Conservation (phyloP, 2,113 vertebrate species). For the Arenaria interpres region DNA sequence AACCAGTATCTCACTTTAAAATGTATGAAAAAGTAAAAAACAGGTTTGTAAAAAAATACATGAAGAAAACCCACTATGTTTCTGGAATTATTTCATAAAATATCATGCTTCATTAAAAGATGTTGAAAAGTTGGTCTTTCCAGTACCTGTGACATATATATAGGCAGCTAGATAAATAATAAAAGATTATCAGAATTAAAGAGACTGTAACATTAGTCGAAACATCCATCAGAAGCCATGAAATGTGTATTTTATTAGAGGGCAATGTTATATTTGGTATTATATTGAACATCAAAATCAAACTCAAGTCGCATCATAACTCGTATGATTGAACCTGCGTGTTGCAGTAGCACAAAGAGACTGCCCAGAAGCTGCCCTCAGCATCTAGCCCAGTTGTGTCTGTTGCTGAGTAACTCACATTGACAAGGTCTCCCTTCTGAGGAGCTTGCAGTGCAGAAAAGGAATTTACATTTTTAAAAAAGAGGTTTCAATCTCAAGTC, state of each 20-base stretch:
- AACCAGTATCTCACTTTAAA: background rate
- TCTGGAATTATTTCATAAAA: background rate
- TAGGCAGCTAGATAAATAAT: background rate
- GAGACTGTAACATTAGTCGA: background rate
- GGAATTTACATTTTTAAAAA: background rate
- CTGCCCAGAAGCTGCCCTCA: background rate
- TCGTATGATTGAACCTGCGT: background rate
- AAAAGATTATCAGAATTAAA: background rate
- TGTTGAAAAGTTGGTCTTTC: background rate
- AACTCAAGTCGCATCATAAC: background rate
- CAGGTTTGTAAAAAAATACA: background rate
- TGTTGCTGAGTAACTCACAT: background rate
- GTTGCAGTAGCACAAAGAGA: background rate
- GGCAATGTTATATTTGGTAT: background rate
- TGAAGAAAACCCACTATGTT: background rate
- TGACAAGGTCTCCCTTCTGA: background rate
- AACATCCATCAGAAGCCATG: background rate
- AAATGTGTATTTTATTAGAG: background rate
- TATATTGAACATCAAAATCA: background rate
- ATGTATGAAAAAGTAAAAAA: background rate
- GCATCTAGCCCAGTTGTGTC: background rate
- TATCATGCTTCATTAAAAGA: background rate
- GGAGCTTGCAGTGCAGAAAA: background rate
- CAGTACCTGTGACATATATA: background rate
- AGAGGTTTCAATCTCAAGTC: background rate